These are phyloP conservation scores for Scaptomyza caliginosa DNA, from an alignment of 2,888 invertebrate genomes.

Conservation along the genomic window DNA sequence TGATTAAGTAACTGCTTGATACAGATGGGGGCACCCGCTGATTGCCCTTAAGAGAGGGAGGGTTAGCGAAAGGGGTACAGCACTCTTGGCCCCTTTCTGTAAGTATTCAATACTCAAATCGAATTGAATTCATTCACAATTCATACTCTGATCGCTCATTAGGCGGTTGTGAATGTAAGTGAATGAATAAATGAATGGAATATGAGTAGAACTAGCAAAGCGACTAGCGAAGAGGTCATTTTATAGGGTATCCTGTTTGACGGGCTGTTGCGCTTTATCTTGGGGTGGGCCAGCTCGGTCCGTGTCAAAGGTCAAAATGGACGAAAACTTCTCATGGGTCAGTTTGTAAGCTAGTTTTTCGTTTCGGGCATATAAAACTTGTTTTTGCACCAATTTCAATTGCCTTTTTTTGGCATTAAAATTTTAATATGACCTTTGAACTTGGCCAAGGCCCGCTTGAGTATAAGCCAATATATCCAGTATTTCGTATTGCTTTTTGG, in stretches of 20 bases:
- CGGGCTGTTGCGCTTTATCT: slow-evolving; percentile 45
- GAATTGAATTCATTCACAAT: slow-evolving; percentile 66
- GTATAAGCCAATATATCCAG: slow-evolving; percentile 56
- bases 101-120: slow-evolving; percentile 10
- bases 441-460: slow-evolving; percentile 54
- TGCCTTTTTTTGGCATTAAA: slow-evolving; percentile 47
- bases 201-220: slow-evolving; percentile 18
- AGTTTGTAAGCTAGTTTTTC: slow-evolving; percentile 31
- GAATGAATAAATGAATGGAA: slow-evolving; percentile 23
- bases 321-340: slow-evolving; percentile 79
- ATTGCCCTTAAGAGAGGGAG: slow-evolving; percentile 16
- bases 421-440: slow-evolving; percentile 69
- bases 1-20: slow-evolving; percentile 65
- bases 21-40: slow-evolving; percentile 28
- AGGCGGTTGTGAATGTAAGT: slow-evolving; percentile 42
- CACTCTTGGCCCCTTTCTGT: slow-evolving; percentile 18
- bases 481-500: slow-evolving; percentile 16
- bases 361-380: slow-evolving; percentile 56
- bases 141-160: slow-evolving; percentile 74
- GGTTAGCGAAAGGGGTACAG: slow-evolving; percentile 4
- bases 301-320: slow-evolving; percentile 76
- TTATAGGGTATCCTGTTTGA: slow-evolving; percentile 52
- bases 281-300: slow-evolving; percentile 55
- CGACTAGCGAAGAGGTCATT: slow-evolving; percentile 10
- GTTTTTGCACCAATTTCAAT: slow-evolving; percentile 61